These are phyloP conservation scores for Enhydra lutris DNA, from an alignment of 2,113 vertebrate species.

Conservation along the genomic window DNA sequence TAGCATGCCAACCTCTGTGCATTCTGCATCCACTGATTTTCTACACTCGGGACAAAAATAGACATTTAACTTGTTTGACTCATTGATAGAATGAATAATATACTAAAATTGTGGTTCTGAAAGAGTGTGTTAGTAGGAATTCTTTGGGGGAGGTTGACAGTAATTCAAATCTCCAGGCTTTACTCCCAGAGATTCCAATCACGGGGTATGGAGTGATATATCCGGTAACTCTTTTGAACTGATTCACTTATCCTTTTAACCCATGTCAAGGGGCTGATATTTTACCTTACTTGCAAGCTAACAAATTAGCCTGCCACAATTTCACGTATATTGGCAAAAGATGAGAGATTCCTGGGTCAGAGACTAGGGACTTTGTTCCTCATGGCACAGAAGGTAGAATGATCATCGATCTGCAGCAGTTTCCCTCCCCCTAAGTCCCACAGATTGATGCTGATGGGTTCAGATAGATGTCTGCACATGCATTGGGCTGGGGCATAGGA, in stretches of 20 bases:
- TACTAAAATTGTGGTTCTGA: background rate
- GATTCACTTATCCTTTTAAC: background rate
- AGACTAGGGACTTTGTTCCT: background rate
- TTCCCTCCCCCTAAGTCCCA: background rate
- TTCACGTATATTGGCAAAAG: background rate
- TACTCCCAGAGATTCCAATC: background rate
- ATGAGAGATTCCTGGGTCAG: background rate
- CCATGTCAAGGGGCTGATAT: background rate
- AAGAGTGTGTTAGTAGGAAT: background rate
- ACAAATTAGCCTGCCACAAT: background rate
- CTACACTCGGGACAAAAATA: background rate
- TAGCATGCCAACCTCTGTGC: background rate
- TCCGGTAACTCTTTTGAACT: background rate
- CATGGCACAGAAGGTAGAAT: no score
- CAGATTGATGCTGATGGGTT: background rate
- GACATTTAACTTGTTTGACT: background rate
- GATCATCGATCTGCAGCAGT: background rate
- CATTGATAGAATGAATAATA: background rate
- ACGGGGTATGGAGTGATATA: background rate
- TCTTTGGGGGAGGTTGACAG: background rate
- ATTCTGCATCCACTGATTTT: background rate
- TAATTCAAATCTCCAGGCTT: background rate
- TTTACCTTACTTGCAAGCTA: background rate
- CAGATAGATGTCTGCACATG: background rate
- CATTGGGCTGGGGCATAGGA: background rate